phyloP scores from a whole-genome alignment of 2,797 vertebrate species.

The Premnoplex brunnescens region DNA sequence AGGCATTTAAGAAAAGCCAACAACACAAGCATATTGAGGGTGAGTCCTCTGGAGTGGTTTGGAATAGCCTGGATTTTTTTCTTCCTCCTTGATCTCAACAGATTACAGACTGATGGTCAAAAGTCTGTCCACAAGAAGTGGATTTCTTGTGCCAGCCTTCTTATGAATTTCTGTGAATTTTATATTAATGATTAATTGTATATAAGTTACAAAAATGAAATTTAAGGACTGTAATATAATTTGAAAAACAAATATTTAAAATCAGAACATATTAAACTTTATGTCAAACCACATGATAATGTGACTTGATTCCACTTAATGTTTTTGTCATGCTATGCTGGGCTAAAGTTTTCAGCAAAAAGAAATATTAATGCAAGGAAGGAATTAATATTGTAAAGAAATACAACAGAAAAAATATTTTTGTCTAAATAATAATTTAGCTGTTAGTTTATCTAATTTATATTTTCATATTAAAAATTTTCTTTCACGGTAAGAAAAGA shows the following conservation, averaged over 20 bases:
- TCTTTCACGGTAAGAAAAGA: accelerated
- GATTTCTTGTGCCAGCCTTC: background rate
- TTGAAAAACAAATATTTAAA: background rate
- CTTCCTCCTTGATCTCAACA: background rate
- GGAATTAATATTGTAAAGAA: background rate
- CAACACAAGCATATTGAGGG: background rate
- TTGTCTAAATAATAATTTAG: background rate
- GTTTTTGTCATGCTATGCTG: background rate
- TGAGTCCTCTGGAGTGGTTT: background rate
- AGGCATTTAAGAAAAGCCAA: background rate
- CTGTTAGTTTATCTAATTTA: background rate
- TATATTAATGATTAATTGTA: background rate
- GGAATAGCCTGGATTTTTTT: background rate
- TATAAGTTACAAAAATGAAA: background rate
- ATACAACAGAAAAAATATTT: background rate
- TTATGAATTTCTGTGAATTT: background rate
- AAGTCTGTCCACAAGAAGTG: background rate
- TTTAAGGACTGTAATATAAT: background rate
- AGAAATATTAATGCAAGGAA: background rate
- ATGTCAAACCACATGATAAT: background rate
- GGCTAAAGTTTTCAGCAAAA: background rate
- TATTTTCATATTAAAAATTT: background rate
- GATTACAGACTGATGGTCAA: background rate
- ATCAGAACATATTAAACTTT: background rate
- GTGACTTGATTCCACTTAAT: background rate